Base-by-base conservation (phyloP, 2,113 vertebrate genomes). In the Alligator sinensis region DNA sequence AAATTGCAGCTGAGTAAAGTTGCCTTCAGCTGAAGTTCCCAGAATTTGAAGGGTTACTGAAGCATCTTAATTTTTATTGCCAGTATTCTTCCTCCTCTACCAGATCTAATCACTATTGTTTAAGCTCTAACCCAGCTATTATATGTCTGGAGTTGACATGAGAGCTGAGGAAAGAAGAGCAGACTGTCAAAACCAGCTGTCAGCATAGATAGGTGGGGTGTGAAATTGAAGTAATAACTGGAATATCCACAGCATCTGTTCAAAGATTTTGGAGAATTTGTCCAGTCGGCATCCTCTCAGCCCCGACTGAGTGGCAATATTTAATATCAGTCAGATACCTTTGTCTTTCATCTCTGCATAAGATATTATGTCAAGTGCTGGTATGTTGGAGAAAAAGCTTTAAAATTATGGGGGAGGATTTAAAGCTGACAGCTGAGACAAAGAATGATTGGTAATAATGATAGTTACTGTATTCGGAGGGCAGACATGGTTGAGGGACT, bases 1-100 rank as follows among this genome's bases (percentile, higher is more conserved):
- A 47, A 47, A 47, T 47, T 47, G 47, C 47, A 47, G 47, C 94
- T 86, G 63, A 80, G 14, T 74, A 34, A 93, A 92, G 75, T 70
- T 89, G 72, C 84, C 93, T 93, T 79, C 84, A 87, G 61, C 78
- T 77, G 90, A 87, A 91, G 62, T 61, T n/a, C 30, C 19, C 27
- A 19, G 54, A 79, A 14, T 92, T 91, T 95, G 90, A 93, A 91
- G 81, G 87, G 84, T 96, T 96, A 94, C 92, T 93, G 94, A 96
- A 95, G 91, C 86, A 90, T 95, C 94, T 92, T 96, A 94, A 95
- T 96, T 97, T 96, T 95, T 97, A 91, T 96, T 97, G 91, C 57
- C 66, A 95, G 62, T 61, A 13, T 84, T 59, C 86, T 96, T 95
- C 82, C 80, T 96, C 28, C 78, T 97, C 80, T 93, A 88, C 84